A percentile compares a stretch with the other conserved stretches of the same genome.
phyloP scores from a whole-genome alignment of 2,888 invertebrate species.

The Vanessa cardui region DNA sequence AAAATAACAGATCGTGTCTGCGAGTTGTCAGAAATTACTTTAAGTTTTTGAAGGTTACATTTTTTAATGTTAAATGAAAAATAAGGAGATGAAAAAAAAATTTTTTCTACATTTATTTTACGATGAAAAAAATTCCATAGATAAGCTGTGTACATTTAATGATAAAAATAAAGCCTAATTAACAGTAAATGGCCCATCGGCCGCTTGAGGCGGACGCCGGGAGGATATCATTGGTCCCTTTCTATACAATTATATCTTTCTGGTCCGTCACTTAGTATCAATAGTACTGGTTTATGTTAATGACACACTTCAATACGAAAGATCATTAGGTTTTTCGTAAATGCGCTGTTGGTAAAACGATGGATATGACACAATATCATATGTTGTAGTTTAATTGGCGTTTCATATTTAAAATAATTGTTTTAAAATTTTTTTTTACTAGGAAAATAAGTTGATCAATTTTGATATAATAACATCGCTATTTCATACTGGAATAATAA shows the following conservation, averaged over 20 bases:
- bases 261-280: conserved; percentile 65
- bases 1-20: conserved; percentile 68
- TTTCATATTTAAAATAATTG: conserved; percentile 60
- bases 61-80: conserved; percentile 70
- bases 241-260: conserved; percentile 44
- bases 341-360: conserved; percentile 71
- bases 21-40: conserved; percentile 70
- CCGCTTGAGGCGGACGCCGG: conserved; percentile 39
- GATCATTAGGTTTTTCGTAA: conserved; percentile 47
- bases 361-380: conserved; percentile 63
- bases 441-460: conserved; percentile 59
- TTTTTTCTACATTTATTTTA: conserved; percentile 79
- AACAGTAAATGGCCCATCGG: conserved; percentile 53
- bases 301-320: conserved; percentile 46
- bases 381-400: conserved; percentile 69
- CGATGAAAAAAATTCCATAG: conserved; percentile 73
- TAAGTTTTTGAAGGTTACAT: conserved; percentile 72
- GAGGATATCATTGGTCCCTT: conserved; percentile 39
- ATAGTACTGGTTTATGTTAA: conserved; percentile 78
- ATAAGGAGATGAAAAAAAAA: conserved; percentile 51
- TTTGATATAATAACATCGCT: conserved; percentile 18
- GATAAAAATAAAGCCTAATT: conserved; percentile 73
- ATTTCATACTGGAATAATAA: conserved; percentile 16
- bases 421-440: conserved; percentile 66
- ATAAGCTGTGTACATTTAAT: conserved; percentile 78